Conservation (phyloP, 2,888 invertebrate genomes). For the Sesamia inferens region DNA sequence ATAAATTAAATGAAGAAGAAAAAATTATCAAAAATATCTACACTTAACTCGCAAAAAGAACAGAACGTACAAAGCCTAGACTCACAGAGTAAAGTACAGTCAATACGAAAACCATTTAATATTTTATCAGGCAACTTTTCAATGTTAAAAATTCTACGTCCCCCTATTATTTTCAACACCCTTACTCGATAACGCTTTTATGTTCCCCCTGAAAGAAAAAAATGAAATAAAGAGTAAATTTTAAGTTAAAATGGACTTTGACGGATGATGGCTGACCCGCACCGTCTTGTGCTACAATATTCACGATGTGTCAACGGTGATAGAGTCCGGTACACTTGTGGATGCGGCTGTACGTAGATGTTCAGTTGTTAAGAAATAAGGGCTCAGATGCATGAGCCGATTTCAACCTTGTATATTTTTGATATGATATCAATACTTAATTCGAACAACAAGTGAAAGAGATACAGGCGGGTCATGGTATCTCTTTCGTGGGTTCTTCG, state of each 20-base stretch:
- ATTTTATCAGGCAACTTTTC: constrained; percentile 83
- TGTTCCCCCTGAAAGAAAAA: constrained; percentile 78
- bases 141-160: constrained; percentile 81
- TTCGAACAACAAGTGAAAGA: too few species aligned
- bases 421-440: too few species aligned
- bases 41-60: background rate
- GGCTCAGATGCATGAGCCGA: background rate
- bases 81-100: constrained; percentile 62
- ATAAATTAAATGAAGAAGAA: too few species aligned
- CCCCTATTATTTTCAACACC: constrained; percentile 81
- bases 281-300: constrained; percentile 85
- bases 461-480: too few species aligned
- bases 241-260: constrained; percentile 88
- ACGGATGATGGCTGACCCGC: constrained; percentile 85
- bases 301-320: constrained; percentile 79
- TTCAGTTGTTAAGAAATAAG: constrained; percentile 37
- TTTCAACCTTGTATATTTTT: background rate
- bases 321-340: constrained; percentile 70
- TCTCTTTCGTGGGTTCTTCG: too few species aligned
- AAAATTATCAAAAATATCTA: too few species aligned
- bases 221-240: constrained; percentile 84
- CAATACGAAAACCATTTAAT: constrained; percentile 76
- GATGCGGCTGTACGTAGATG: constrained; percentile 40
- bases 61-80: constrained; percentile 38
- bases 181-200: constrained; percentile 88